Conservation (phyloP, 2,888 invertebrate species). For the Hydraecia micacea region DNA sequence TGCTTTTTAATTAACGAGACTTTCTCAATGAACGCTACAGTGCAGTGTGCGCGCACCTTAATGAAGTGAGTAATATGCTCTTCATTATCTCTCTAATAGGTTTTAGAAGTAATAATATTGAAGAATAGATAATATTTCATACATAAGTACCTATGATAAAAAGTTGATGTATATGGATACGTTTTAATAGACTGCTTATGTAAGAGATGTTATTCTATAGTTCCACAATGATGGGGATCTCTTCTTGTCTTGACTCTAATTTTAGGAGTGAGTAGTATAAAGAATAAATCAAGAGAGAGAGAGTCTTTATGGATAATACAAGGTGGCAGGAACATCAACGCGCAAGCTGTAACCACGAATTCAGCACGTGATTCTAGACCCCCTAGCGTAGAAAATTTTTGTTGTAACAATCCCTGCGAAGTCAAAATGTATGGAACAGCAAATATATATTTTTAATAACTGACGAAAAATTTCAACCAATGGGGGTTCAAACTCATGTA, state of each 20-base stretch:
- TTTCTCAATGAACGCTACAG: slow-evolving; percentile 70
- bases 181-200: neutral
- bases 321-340: too few relatives aligned
- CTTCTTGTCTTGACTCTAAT: neutral
- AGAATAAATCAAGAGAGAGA: neutral
- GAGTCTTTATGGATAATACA: neutral
- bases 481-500: too few relatives aligned
- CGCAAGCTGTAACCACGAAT: too few relatives aligned
- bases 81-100: slow-evolving; percentile 27
- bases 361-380: too few relatives aligned
- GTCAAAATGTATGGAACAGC: too few relatives aligned
- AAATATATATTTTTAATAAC: too few relatives aligned
- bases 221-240: neutral
- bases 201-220: neutral
- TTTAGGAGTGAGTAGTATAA: neutral
- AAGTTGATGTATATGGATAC: neutral
- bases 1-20: slow-evolving; percentile 66
- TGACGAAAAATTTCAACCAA: too few relatives aligned
- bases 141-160: neutral
- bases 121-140: slow-evolving; percentile 7
- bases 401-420: too few relatives aligned
- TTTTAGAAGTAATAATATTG: slow-evolving; percentile 26
- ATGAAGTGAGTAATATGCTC: slow-evolving; percentile 56
- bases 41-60: slow-evolving; percentile 61
- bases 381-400: too few relatives aligned